A percentile compares a stretch with the other conserved stretches of the same genome.
Evolutionary conservation across 2,888 invertebrate genomes (phyloP).

Genomic region (Caenorhabditis sp.): DNA sequence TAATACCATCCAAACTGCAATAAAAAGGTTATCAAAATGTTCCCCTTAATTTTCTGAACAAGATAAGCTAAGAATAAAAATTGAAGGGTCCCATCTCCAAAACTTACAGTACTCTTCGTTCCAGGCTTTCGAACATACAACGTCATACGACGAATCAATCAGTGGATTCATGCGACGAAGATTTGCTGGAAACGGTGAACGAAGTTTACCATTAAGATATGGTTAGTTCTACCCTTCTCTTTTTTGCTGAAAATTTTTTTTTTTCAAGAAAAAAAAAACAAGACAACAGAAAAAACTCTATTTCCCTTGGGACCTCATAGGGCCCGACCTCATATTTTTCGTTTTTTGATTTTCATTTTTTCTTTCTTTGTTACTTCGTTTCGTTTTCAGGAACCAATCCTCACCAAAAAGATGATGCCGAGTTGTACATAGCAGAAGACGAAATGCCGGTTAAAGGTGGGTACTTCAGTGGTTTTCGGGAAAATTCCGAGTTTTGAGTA

Average conservation of each 20-base stretch:
- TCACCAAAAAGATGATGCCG: slow-evolving; percentile 78
- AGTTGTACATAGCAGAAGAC: slow-evolving; percentile 63
- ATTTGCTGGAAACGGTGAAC: slow-evolving; percentile 77
- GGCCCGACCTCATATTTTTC: slow-evolving; percentile 5
- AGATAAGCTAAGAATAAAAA: no score
- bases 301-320: background rate
- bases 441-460: slow-evolving; percentile 81
- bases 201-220: slow-evolving; percentile 75
- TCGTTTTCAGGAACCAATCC: slow-evolving; percentile 91
- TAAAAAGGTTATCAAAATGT: no score
- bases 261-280: background rate
- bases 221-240: slow-evolving; percentile 72
- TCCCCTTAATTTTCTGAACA: no score
- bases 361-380: no score
- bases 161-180: slow-evolving; percentile 92
- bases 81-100: no score
- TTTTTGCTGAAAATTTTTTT: background rate
- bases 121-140: slow-evolving; percentile 95
- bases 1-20: background rate
- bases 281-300: background rate
- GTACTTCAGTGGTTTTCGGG: background rate
- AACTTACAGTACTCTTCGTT: background rate
- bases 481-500: no score
- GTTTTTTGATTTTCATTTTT: slow-evolving; percentile 8
- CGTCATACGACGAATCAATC: slow-evolving; percentile 91